These are phyloP conservation scores for Diarsia mendica DNA, from an alignment of 2,888 invertebrate species.

Conservation along the genomic window DNA sequence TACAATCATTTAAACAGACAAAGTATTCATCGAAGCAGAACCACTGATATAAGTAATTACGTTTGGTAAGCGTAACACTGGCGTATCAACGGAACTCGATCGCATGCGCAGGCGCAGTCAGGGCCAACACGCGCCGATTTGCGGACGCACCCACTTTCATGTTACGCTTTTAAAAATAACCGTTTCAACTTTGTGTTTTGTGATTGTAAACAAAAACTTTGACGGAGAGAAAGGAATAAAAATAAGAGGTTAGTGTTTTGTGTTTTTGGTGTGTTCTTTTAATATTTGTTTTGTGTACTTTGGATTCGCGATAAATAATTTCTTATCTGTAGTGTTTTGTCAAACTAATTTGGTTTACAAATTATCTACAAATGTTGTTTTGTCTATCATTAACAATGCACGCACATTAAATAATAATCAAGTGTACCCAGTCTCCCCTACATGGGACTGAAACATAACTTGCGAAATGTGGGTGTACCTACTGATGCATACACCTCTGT, in stretches of 20 bases:
- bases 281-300: background rate
- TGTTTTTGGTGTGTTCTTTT: too few species aligned
- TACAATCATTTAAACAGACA: background rate
- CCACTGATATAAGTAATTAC: constrained; percentile 32
- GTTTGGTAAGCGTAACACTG: constrained; percentile 24
- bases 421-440: too few species aligned
- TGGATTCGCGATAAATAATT: constrained; percentile 25
- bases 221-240: background rate
- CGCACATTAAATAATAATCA: background rate
- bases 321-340: constrained; percentile 14
- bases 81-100: constrained; percentile 41
- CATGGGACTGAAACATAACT: too few species aligned
- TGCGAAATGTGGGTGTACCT: too few species aligned
- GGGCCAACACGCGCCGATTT: constrained; percentile 64
- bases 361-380: background rate
- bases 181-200: constrained; percentile 13
- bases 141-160: constrained; percentile 46
- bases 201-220: constrained; percentile 25
- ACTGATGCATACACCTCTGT: too few species aligned
- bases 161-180: background rate
- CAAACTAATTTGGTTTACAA: constrained; percentile 30
- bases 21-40: constrained; percentile 7
- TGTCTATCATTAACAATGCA: background rate
- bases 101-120: constrained; percentile 68
- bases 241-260: constrained; percentile 29